Evolutionary conservation across 2,888 invertebrate genomes (phyloP), one percentile per base, ranked within the genome.

Genomic region (Erpobdella octoculata): DNA sequence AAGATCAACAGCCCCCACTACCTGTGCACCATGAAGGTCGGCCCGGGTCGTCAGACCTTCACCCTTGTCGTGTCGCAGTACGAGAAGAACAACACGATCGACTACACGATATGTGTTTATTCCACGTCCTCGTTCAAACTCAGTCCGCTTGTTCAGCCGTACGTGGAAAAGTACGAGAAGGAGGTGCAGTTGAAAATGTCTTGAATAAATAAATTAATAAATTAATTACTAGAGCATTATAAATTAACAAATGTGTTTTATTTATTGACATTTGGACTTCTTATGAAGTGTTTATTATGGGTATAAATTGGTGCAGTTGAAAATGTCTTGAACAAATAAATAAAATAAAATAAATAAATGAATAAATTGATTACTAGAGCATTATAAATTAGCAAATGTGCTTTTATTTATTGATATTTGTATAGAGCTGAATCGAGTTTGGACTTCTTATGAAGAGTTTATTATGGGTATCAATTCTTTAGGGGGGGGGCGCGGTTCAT

Each of bases 1-100:
- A 87, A 93, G 75, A 95, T 95, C 80, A 96, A 96, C 86, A 93
- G 92, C 80, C 95, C 95, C 0, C 95, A 95, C 84, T 95, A 95
- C 82, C 84, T 96, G 28, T 92, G 92, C 81, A 94, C 95, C 84
- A 87, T 95, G 73, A 86, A 91, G n/a, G 86, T 87, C 33, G 87
- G 80, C 37, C 53, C 53, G n/a, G 69, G 79, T 38, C 77, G 73
- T 41, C 76, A 78, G 33, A 74, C 86, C 0, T 94, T 89, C 82
- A 94, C 93, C 0, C 86, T 95, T 4, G 92, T 94, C 0, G 77
- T 82, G 31, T 82, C 82, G 5, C 82, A 96, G 83, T 95, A 93
- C 79, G 93, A 94, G 85, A 96, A 95, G 84, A 89, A 88, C 71
- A 88, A 89, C 75, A 93, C 93, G 0, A 95, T 95, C 80, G 89